Evolutionary conservation across 2,888 invertebrate species (phyloP).

Genomic region (Agrotis puta): DNA sequence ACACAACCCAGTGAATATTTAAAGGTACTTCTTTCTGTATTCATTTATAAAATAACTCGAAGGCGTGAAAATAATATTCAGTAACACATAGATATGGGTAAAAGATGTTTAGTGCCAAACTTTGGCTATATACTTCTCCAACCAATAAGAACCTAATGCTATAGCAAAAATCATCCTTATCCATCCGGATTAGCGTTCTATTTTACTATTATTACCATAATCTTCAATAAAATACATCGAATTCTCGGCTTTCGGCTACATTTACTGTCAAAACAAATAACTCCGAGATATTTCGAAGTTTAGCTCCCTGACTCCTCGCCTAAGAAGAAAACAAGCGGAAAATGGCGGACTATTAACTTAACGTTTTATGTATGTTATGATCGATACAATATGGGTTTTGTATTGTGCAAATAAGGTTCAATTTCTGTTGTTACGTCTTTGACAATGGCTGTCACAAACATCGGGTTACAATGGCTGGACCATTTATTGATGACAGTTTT

Average conservation of each 20-base stretch:
- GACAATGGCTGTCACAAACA: conserved; percentile 57
- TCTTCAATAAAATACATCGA: conserved; percentile 9
- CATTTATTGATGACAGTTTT: conserved; percentile 36
- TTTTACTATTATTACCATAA: conserved; percentile 17
- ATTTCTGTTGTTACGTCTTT: conserved; percentile 56
- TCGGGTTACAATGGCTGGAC: conserved; percentile 20
- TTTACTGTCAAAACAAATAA: conserved; percentile 13
- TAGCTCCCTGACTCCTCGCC: conserved; percentile 41
- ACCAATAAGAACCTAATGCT: neutral
- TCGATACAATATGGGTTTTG: conserved; percentile 69
- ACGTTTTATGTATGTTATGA: conserved; percentile 69
- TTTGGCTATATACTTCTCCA: conserved; percentile 11
- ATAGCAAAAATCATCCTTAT: conserved; percentile 2
- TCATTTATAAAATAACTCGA: neutral
- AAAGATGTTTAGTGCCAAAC: conserved; percentile 8
- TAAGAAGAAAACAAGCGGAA: conserved; percentile 71
- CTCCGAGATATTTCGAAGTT: neutral
- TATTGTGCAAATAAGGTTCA: conserved; percentile 62
- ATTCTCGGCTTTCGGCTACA: conserved; percentile 18
- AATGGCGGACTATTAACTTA: conserved; percentile 70
- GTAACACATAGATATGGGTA: neutral
- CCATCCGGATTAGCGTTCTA: conserved; percentile 16
- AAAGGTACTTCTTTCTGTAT: neutral
- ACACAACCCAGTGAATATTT: neutral
- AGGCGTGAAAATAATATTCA: neutral